Percentiles rank a stretch among this genome's conserved stretches.
Conservation (phyloP, 2,888 invertebrate genomes). For the Amphiduros pacificus region DNA sequence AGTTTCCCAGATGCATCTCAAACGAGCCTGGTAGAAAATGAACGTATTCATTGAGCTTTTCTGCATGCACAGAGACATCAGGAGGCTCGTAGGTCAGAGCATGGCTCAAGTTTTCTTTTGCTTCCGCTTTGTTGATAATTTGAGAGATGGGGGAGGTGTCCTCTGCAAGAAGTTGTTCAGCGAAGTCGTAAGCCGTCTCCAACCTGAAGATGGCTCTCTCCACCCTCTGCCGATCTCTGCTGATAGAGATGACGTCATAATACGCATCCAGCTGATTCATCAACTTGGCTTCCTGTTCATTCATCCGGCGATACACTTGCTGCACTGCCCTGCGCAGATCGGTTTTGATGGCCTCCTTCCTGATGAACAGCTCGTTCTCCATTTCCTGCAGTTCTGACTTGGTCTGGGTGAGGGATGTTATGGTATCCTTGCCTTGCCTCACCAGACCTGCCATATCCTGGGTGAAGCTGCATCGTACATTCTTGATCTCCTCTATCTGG, state of each 20-base stretch:
- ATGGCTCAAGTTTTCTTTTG: constrained; percentile 25
- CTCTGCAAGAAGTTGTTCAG: constrained; percentile 24
- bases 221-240: constrained; percentile 25
- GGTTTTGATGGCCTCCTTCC: constrained; percentile 27
- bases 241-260: constrained; percentile 26
- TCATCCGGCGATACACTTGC: constrained; percentile 10
- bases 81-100: constrained; percentile 27
- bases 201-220: constrained; percentile 27
- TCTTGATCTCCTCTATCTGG: constrained; percentile 27
- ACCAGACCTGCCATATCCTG: constrained; percentile 29
- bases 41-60: constrained; percentile 22
- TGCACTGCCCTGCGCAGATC: constrained; percentile 22
- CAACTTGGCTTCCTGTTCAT: constrained; percentile 20
- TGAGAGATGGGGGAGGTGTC: constrained; percentile 31
- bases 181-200: constrained; percentile 28
- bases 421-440: constrained; percentile 26
- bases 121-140: constrained; percentile 27
- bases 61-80: constrained; percentile 22
- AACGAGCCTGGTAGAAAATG: constrained; percentile 24
- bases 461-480: constrained; percentile 19
- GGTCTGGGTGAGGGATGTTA: constrained; percentile 20
- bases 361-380: constrained; percentile 30
- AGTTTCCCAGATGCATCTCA: constrained; percentile 17
- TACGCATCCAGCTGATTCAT: constrained; percentile 21
- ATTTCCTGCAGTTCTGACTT: constrained; percentile 26